Base-by-base conservation (phyloP, 2,797 vertebrate species). In the Manis pentadactyla region DNA sequence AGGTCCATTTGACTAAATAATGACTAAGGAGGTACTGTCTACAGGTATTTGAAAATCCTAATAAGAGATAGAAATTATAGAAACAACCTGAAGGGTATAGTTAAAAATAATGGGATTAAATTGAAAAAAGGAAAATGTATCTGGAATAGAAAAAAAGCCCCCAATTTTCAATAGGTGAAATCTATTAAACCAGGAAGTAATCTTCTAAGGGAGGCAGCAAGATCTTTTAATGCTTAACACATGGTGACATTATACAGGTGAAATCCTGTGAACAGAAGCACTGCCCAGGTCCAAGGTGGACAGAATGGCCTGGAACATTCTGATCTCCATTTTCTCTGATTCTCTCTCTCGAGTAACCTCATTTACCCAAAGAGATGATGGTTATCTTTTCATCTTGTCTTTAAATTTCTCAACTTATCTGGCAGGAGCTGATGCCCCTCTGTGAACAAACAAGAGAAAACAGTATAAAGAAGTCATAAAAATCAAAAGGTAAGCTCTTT, bases 101-200 rank as follows among this genome's bases (percentile, higher is more conserved):
- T 97, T 93, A 77, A 84, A 94, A 95, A 96, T 98, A 93, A 96
- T 92, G 53, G 21, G 18, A 91, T 92, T 96, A 94, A 97, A 84
- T 68, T 73, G 11, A 81, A 17, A 89, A 96, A 95, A 93, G 66
- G 29, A 73, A 96, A 86, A 88, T 92, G 19, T 90, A 88, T 31
- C 34, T 95, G 15, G 51, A 95, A 88, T 92, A 86, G 64, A 94
- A 86, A 94, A 66, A 91, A 84, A 57, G 19, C 19, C 34, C 25
- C 39, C n/a, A 79, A 55, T 90, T 96, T 89, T 83, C 34, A 90
- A 19, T 85, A n/a, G 17, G 78, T 73, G n/a, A 71, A 96, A 71
- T 82, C 23, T 59, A 61, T 91, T 84, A 84, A 75, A 89, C 49
- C 14, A 63, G 6, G 51, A 93, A 71, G 9, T 91, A 88, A 75